phyloP scores from a whole-genome alignment of 2,888 invertebrate genomes.

The Scaptomyza flava region DNA sequence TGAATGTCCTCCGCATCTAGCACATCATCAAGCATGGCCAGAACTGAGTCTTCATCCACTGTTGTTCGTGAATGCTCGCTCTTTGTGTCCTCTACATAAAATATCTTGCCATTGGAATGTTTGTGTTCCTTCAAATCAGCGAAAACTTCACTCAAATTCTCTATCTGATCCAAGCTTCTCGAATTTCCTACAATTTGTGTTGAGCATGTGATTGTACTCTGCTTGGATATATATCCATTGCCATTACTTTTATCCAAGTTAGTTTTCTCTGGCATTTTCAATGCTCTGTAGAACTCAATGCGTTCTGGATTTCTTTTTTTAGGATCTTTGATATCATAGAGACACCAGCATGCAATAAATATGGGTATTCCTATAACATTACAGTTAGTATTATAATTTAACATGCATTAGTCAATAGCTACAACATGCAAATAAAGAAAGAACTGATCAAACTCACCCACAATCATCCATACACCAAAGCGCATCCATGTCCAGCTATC shows the following conservation, averaged over 20 bases:
- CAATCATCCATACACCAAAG: constrained; percentile 91
- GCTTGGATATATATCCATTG: constrained; percentile 42
- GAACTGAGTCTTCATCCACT: constrained; percentile 79
- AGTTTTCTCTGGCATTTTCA: constrained; percentile 33
- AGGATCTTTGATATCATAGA: constrained; percentile 73
- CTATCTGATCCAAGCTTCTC: constrained; percentile 79
- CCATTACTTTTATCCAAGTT: background rate
- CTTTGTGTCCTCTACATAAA: constrained; percentile 76
- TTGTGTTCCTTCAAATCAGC: constrained; percentile 77
- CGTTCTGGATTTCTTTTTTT: constrained; percentile 71
- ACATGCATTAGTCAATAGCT: constrained; percentile 63
- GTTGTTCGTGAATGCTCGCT: constrained; percentile 54
- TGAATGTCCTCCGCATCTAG: constrained; percentile 76
- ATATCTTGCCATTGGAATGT: constrained; percentile 79
- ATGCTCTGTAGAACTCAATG: constrained; percentile 58
- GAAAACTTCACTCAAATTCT: constrained; percentile 74
- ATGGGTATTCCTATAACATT: constrained; percentile 78
- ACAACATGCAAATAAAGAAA: constrained; percentile 38
- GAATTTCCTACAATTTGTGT: constrained; percentile 54
- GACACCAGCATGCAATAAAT: constrained; percentile 80
- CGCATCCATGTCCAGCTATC: constrained; percentile 92
- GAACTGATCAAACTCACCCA: constrained; percentile 87
- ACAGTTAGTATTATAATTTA: constrained; percentile 40
- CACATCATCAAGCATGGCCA: constrained; percentile 82
- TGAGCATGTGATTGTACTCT: constrained; percentile 44